These are phyloP conservation scores for Corydoras sp. DNA, from an alignment of 2,113 vertebrate genomes.

Conservation along the genomic window DNA sequence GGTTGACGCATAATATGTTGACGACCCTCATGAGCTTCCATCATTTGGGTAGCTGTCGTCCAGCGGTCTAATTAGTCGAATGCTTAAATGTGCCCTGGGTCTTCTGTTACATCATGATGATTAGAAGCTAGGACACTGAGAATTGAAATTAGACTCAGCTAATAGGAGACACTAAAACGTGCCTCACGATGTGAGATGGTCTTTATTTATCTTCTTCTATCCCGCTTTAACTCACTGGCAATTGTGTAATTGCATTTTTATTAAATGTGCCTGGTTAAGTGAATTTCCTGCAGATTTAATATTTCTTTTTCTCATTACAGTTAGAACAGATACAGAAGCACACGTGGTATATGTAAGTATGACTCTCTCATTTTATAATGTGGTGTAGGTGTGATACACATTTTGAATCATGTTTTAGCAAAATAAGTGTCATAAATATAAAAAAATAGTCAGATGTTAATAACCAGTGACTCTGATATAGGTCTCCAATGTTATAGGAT, in stretches of 20 bases:
- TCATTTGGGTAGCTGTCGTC: constrained; percentile 1
- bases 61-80: constrained; percentile 21
- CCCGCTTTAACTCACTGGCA: not conserved
- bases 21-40: constrained; percentile 15
- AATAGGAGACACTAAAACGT: constrained; percentile 9
- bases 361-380: not conserved
- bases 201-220: not conserved
- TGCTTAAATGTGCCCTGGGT: not conserved
- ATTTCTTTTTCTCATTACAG: constrained; percentile 60
- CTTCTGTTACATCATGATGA: constrained; percentile 19
- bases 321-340: constrained; percentile 99
- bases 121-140: constrained; percentile 18
- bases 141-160: constrained; percentile 23
- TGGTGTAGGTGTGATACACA: no score
- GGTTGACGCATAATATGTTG: constrained; percentile 8
- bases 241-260: not conserved
- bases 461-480: no score
- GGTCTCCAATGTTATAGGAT: no score
- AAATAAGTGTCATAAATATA: no score
- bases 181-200: constrained; percentile 11
- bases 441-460: no score
- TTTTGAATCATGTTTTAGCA: no score
- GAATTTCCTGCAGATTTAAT: not conserved
- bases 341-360: constrained; percentile 98
- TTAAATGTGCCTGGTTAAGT: constrained; percentile 14